Evolutionary conservation across 2,888 invertebrate species (phyloP).

Genomic region (Epistrophella euchroma): DNA sequence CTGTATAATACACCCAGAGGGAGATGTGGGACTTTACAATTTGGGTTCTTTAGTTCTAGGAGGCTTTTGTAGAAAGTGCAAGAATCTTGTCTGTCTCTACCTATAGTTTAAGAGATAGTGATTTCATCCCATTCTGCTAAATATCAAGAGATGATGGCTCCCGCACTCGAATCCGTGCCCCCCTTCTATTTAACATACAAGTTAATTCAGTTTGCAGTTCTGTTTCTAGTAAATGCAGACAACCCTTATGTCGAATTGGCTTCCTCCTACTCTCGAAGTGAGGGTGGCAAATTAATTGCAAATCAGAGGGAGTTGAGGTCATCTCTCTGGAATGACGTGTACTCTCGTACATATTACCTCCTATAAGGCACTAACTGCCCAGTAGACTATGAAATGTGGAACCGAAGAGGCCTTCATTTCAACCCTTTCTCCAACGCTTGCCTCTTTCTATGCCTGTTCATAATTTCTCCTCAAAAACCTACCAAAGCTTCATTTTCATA

Average conservation of each 20-base stretch:
- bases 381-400: slow-evolving; percentile 75
- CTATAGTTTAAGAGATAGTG: slow-evolving; percentile 49
- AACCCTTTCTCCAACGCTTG: not conserved
- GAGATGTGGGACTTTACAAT: slow-evolving; percentile 45
- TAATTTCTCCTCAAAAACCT: slow-evolving; percentile 63
- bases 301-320: slow-evolving; percentile 70
- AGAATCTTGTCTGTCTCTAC: slow-evolving; percentile 68
- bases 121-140: slow-evolving; percentile 37
- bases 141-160: slow-evolving; percentile 54
- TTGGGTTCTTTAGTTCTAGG: slow-evolving; percentile 70
- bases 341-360: slow-evolving; percentile 50
- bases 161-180: slow-evolving; percentile 10
- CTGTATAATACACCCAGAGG: slow-evolving; percentile 28
- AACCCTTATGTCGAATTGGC: slow-evolving; percentile 74
- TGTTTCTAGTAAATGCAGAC: slow-evolving; percentile 73
- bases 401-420: slow-evolving; percentile 69
- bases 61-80: slow-evolving; percentile 74
- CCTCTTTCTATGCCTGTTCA: slow-evolving; percentile 65
- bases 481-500: slow-evolving; percentile 49
- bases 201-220: slow-evolving; percentile 76
- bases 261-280: slow-evolving; percentile 26
- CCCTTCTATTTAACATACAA: slow-evolving; percentile 70
- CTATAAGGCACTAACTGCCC: slow-evolving; percentile 71
- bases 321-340: slow-evolving; percentile 55
- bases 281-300: slow-evolving; percentile 75